A percentile compares a stretch with the other conserved stretches of the same genome.
phyloP scores from a whole-genome alignment of 2,797 vertebrate species.

The Melanotaenia nigrans region DNA sequence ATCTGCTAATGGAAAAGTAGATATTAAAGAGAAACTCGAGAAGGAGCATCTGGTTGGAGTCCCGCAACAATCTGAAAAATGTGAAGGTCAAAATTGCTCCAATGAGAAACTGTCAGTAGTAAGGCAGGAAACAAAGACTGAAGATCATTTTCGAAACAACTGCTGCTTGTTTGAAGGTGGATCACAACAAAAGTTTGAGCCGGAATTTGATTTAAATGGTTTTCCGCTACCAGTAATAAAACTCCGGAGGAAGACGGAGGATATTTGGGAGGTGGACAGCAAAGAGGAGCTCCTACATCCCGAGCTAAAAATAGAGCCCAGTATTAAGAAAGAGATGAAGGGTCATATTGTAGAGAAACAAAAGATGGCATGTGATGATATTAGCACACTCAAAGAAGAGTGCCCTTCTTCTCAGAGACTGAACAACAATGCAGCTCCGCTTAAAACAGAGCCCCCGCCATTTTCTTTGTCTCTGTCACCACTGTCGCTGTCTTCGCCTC shows the following conservation, averaged over 20 bases:
- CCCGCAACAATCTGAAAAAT: conserved; percentile 30
- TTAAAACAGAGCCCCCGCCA: conserved; percentile 68
- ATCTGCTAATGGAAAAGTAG: conserved; percentile 4
- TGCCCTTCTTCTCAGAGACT: conserved; percentile 41
- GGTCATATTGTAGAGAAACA: conserved; percentile 48
- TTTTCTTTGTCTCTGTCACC: conserved; percentile 83
- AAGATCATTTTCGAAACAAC: conserved; percentile 58
- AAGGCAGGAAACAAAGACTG: conserved; percentile 55
- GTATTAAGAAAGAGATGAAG: conserved; percentile 50
- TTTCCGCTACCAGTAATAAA: conserved; percentile 75
- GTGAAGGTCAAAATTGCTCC: conserved; percentile 3
- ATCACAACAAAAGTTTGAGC: conserved; percentile 52
- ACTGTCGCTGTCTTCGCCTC: conserved; percentile 80
- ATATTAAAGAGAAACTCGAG: conserved; percentile 36
- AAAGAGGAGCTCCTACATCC: conserved; percentile 51
- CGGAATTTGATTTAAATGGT: conserved; percentile 43
- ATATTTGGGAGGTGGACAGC: conserved; percentile 82
- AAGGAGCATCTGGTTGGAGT: neutral
- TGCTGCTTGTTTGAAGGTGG: conserved; percentile 70
- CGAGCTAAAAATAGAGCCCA: conserved; percentile 45
- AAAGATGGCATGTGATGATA: conserved; percentile 47
- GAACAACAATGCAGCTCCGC: conserved; percentile 19
- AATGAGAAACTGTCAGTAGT: neutral
- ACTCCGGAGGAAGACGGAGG: conserved; percentile 78
- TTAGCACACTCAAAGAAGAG: conserved; percentile 74